phyloP scores from a whole-genome alignment of 1,140 invertebrate genomes.

The Pseudachorutes palmiensis region DNA sequence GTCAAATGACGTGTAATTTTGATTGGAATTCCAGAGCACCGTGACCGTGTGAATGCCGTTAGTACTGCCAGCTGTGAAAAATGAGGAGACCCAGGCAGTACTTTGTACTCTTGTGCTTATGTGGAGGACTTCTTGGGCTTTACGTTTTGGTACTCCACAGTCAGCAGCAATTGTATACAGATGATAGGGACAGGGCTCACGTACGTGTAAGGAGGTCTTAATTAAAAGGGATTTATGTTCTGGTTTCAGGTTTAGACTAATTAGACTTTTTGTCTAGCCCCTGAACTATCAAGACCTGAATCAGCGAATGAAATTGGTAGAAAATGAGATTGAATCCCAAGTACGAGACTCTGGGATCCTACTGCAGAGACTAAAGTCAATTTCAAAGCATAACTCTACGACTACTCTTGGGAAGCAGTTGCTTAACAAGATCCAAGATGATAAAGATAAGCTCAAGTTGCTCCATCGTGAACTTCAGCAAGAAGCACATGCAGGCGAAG shows the following conservation, averaged over 20 bases:
- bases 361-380: slow-evolving; percentile 21
- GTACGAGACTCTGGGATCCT: slow-evolving; percentile 23
- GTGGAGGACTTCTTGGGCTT: background rate
- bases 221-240: background rate
- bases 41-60: no score
- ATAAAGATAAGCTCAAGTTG: slow-evolving; percentile 12
- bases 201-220: background rate
- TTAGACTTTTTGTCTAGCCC: background rate
- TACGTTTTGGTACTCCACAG: background rate
- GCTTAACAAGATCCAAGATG: background rate
- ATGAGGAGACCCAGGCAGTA: background rate
- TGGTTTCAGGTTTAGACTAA: background rate
- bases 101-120: background rate
- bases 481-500: slow-evolving; percentile 28
- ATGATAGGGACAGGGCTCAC: background rate
- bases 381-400: background rate
- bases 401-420: background rate
- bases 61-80: no score
- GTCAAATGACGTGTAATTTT: no score
- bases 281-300: background rate
- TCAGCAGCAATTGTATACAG: background rate
- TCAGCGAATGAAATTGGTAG: slow-evolving; percentile 20
- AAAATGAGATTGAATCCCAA: slow-evolving; percentile 30
- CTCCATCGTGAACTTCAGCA: slow-evolving; percentile 22
- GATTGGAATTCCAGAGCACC: no score